Percentiles rank a stretch among this genome's conserved stretches.
Conservation (phyloP, 2,888 invertebrate genomes). For the Julus scanicus region DNA sequence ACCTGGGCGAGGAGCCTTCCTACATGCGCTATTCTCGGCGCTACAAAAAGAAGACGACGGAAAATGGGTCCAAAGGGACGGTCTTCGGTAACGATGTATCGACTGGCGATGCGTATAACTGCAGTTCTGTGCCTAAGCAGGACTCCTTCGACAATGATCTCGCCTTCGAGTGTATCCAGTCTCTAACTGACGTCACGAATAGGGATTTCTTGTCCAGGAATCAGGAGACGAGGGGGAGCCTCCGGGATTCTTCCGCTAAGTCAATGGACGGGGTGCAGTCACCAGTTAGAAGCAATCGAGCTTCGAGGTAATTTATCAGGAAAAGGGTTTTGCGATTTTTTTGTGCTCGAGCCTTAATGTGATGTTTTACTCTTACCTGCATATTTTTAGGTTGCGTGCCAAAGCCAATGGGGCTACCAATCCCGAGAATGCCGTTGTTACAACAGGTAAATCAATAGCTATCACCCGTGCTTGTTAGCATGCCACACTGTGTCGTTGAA, state of each 20-base stretch:
- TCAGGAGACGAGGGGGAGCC: background rate
- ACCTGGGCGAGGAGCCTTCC: slow-evolving; percentile 57
- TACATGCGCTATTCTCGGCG: slow-evolving; percentile 57
- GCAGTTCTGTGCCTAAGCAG: background rate
- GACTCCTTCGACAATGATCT: background rate
- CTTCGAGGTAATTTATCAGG: slow-evolving; percentile 56
- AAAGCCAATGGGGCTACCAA: slow-evolving; percentile 50
- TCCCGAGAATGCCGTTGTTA: background rate
- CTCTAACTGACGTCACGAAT: background rate
- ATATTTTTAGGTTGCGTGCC: slow-evolving; percentile 56
- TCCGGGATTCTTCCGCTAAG: slow-evolving; percentile 48
- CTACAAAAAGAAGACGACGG: slow-evolving; percentile 36
- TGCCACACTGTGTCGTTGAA: no score
- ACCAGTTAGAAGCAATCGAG: slow-evolving; percentile 56
- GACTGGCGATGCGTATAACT: background rate
- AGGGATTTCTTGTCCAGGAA: background rate
- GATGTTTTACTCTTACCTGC: background rate
- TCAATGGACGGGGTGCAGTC: slow-evolving; percentile 18
- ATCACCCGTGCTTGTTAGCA: background rate
- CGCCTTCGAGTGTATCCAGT: background rate
- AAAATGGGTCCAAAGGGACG: background rate
- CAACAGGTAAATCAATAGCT: background rate
- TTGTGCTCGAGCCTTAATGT: background rate
- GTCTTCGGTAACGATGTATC: background rate
- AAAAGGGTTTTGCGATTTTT: no score